Evolutionary conservation across 2,888 invertebrate species (phyloP).

Genomic region (Hypselothyrea guttata): DNA sequence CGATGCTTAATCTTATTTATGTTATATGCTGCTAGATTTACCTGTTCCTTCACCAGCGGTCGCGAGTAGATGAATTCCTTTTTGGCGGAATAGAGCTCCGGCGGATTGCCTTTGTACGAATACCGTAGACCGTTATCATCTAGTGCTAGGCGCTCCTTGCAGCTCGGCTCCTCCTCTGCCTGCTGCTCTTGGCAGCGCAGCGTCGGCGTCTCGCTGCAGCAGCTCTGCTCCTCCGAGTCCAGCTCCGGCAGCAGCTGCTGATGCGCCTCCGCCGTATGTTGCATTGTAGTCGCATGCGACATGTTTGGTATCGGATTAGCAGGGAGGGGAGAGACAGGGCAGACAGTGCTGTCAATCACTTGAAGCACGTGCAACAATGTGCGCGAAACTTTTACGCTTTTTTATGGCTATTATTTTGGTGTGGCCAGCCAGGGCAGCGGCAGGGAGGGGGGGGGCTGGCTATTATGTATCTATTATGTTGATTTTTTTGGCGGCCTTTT

Average conservation of each 20-base stretch:
- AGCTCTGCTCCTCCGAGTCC: neutral
- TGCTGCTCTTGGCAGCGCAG: neutral
- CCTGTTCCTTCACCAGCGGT: slow-evolving; percentile 76
- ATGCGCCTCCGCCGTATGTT: too few relatives aligned
- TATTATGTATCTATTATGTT: slow-evolving; percentile 48
- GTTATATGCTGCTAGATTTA: slow-evolving; percentile 50
- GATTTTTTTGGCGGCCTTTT: slow-evolving; percentile 39
- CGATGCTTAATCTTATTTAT: neutral
- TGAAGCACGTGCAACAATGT: slow-evolving; percentile 60
- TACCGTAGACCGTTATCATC: slow-evolving; percentile 58
- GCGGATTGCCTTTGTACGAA: slow-evolving; percentile 77
- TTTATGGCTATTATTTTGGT: slow-evolving; percentile 4
- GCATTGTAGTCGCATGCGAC: neutral
- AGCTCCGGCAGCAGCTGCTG: slow-evolving; percentile 3
- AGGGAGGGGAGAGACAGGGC: too few relatives aligned
- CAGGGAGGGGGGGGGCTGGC: slow-evolving; percentile 1
- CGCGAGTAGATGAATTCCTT: slow-evolving; percentile 77
- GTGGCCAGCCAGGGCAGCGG: neutral
- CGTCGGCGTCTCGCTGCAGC: neutral
- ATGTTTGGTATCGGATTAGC: slow-evolving; percentile 2
- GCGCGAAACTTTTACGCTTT: slow-evolving; percentile 29
- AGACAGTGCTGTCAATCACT: slow-evolving; percentile 28
- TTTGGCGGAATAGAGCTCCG: slow-evolving; percentile 74
- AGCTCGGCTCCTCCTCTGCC: neutral
- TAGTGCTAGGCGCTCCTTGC: slow-evolving; percentile 8